Percentiles rank a stretch among this genome's conserved stretches.
phyloP scores from a whole-genome alignment of 2,888 invertebrate genomes.

The Schrankia costaestrigalis region DNA sequence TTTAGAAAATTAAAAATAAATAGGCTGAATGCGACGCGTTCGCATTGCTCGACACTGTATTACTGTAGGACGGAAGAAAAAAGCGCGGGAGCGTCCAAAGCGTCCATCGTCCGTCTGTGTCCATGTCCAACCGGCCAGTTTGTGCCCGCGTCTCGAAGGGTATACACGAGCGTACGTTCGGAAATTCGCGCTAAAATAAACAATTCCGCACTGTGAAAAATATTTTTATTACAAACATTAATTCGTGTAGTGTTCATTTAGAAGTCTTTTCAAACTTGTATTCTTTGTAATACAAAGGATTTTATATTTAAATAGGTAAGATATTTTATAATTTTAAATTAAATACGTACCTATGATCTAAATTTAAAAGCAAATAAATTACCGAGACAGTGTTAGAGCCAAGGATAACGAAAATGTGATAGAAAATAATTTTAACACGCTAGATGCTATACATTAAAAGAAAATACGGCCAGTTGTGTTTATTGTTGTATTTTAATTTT shows the following conservation, averaged over 20 bases:
- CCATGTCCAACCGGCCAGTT: slow-evolving; percentile 40
- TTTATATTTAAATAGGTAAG: slow-evolving; percentile 31
- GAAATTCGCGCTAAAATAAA: slow-evolving; percentile 35
- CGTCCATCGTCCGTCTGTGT: slow-evolving; percentile 6
- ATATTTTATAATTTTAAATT: slow-evolving; percentile 8
- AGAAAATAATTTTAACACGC: too few relatives aligned
- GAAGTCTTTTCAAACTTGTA: slow-evolving; percentile 14
- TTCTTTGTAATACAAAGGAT: slow-evolving; percentile 37
- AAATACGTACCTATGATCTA: too few relatives aligned
- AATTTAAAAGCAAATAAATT: too few relatives aligned
- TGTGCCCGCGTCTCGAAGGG: slow-evolving; percentile 46
- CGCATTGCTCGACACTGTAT: slow-evolving; percentile 33
- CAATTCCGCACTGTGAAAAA: slow-evolving; percentile 30
- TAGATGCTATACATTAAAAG: too few relatives aligned
- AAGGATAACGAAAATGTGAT: too few relatives aligned
- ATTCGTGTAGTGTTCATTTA: slow-evolving; percentile 42
- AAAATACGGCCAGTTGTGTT: too few relatives aligned
- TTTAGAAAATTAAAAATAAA: slow-evolving; percentile 48
- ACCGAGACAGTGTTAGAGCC: too few relatives aligned
- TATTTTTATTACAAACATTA: slow-evolving; percentile 18
- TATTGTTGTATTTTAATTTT: too few relatives aligned
- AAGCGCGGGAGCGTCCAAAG: slow-evolving; percentile 33
- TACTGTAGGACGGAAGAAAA: slow-evolving; percentile 40
- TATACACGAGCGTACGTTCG: slow-evolving; percentile 39
- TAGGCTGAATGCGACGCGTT: slow-evolving; percentile 48